A percentile compares a stretch with the other conserved stretches of the same genome.
Evolutionary conservation across 2,113 vertebrate species (phyloP).

Genomic region (Carollia perspicillata): DNA sequence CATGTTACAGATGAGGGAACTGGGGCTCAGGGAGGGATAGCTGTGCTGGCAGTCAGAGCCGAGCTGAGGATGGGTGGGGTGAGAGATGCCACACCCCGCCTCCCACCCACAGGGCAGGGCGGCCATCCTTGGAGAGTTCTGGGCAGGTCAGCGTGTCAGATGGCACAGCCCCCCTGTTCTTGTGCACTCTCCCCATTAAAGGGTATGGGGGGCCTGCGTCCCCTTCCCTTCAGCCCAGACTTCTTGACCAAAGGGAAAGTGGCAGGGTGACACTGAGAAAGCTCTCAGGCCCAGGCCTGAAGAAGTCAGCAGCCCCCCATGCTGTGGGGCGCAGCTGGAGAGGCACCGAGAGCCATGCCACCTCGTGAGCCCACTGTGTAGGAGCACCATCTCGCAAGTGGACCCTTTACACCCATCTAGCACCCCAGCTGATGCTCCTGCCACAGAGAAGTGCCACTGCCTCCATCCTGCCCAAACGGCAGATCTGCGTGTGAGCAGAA

Average conservation of each 20-base stretch:
- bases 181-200: neutral
- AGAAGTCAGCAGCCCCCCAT: neutral
- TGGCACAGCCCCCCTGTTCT: rapidly evolving
- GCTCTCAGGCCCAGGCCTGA: neutral
- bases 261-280: neutral
- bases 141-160: neutral
- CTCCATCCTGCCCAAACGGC: neutral
- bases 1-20: neutral
- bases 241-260: neutral
- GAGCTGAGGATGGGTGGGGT: neutral
- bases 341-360: neutral
- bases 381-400: neutral
- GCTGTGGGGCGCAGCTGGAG: neutral
- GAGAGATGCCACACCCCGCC: neutral
- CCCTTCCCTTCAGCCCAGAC: neutral
- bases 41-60: neutral
- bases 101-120: neutral
- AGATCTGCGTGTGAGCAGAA: neutral
- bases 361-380: rapidly evolving
- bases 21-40: neutral
- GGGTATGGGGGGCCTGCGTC: neutral
- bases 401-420: neutral
- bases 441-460: neutral
- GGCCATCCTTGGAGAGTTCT: no score
- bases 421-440: neutral